Evolutionary conservation across 2,797 vertebrate species (phyloP).

Genomic region (Cossypha heuglini): DNA sequence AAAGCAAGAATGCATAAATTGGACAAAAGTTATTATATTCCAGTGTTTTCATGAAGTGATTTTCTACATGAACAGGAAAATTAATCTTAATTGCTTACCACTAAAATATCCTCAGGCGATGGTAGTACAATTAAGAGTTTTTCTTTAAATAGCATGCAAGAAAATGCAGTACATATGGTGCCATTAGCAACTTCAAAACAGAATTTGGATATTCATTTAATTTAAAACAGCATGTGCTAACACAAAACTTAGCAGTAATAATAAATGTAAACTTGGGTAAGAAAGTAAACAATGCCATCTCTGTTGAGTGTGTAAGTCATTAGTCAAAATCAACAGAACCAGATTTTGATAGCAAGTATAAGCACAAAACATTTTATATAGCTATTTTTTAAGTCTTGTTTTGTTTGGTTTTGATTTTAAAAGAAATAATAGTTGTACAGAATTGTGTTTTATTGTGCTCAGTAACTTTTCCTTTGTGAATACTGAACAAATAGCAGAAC

Average conservation of each 20-base stretch:
- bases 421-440: background rate
- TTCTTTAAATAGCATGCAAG: slow-evolving; percentile 45
- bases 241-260: slow-evolving; percentile 34
- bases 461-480: background rate
- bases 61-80: slow-evolving; percentile 41
- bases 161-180: slow-evolving; percentile 41
- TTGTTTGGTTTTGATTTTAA: background rate
- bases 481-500: background rate
- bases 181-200: slow-evolving; percentile 42
- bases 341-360: slow-evolving; percentile 9
- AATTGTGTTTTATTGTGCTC: background rate
- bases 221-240: slow-evolving; percentile 22
- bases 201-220: slow-evolving; percentile 46
- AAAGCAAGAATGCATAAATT: slow-evolving; percentile 37
- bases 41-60: slow-evolving; percentile 21
- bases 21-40: slow-evolving; percentile 17
- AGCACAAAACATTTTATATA: background rate
- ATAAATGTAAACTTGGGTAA: slow-evolving; percentile 34
- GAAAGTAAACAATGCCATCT: slow-evolving; percentile 32
- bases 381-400: background rate
- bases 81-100: slow-evolving; percentile 33
- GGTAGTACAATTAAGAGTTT: slow-evolving; percentile 29
- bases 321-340: background rate
- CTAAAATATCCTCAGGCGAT: slow-evolving; percentile 28
- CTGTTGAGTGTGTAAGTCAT: background rate